Conservation (phyloP, 2,888 invertebrate species). For the Oxycera nigricornis region DNA sequence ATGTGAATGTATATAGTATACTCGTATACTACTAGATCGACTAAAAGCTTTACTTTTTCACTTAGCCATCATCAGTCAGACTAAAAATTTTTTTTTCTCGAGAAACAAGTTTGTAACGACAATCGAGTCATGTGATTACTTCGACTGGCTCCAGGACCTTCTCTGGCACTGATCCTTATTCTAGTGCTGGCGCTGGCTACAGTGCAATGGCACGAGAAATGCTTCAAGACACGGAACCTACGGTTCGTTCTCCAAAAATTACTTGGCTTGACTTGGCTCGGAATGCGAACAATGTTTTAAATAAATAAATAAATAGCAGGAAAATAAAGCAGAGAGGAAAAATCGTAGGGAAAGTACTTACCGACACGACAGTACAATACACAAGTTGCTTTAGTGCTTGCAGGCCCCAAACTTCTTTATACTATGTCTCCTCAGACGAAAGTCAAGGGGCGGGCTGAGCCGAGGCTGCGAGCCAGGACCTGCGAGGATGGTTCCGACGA, state of each 20-base stretch:
- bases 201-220: slow-evolving; percentile 15
- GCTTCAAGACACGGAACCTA: slow-evolving; percentile 25
- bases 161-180: not conserved
- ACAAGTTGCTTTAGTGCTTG: slow-evolving; percentile 17
- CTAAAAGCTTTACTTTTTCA: slow-evolving; percentile 27
- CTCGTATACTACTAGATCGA: not conserved
- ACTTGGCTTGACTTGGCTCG: slow-evolving; percentile 26
- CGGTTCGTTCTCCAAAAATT: slow-evolving; percentile 13
- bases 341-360: slow-evolving; percentile 31
- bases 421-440: slow-evolving; percentile 31
- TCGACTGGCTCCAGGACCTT: slow-evolving; percentile 23
- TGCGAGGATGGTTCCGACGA: not conserved
- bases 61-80: slow-evolving; percentile 29
- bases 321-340: slow-evolving; percentile 26
- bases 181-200: not conserved
- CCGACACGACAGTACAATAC: slow-evolving; percentile 32
- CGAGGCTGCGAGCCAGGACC: not conserved
- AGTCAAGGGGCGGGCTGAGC: slow-evolving; percentile 12
- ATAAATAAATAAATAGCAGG: slow-evolving; percentile 38
- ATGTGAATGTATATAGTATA: not conserved
- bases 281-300: slow-evolving; percentile 44
- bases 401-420: slow-evolving; percentile 31
- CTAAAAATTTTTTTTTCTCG: not conserved
- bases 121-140: slow-evolving; percentile 28
- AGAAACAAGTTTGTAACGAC: slow-evolving; percentile 2